Evolutionary conservation across 30 jellyfish, hydroid and myxozoan species (phyloP).

Genomic region (Nemopilema nomurai): DNA sequence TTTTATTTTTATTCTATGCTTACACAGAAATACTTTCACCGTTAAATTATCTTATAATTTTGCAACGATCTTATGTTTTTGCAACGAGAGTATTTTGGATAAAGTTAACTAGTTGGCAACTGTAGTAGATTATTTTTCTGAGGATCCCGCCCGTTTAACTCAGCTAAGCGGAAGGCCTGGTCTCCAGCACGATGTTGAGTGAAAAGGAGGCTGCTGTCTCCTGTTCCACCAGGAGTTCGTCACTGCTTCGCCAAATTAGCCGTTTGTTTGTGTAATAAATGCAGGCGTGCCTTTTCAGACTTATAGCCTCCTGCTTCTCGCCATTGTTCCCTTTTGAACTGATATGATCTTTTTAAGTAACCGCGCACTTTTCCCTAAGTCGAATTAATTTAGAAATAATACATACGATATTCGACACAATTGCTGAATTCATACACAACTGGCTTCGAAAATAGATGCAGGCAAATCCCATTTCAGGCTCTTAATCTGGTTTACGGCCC

Average conservation of each 20-base stretch:
- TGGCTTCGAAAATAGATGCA: neutral
- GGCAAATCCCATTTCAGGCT: neutral
- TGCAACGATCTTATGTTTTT: too few species aligned
- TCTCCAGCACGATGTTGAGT: too few species aligned
- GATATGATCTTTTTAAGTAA: neutral
- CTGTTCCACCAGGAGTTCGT: too few species aligned
- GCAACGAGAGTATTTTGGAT: too few species aligned
- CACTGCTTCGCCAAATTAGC: neutral
- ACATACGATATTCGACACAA: neutral
- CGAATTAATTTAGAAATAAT: neutral
- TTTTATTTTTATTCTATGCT: too few species aligned
- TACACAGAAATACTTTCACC: too few species aligned
- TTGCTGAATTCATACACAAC: neutral
- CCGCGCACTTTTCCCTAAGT: neutral
- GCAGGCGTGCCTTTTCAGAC: neutral
- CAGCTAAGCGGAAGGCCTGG: too few species aligned
- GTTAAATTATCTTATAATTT: too few species aligned
- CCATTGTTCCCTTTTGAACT: neutral
- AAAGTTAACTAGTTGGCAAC: too few species aligned
- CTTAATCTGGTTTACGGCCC: neutral
- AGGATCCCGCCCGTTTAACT: too few species aligned
- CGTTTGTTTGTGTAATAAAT: neutral
- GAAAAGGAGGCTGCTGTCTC: too few species aligned
- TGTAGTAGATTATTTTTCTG: too few species aligned
- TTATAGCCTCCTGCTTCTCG: neutral